phyloP scores from a whole-genome alignment of 2,113 vertebrate genomes.

The Sigmodon hispidus region DNA sequence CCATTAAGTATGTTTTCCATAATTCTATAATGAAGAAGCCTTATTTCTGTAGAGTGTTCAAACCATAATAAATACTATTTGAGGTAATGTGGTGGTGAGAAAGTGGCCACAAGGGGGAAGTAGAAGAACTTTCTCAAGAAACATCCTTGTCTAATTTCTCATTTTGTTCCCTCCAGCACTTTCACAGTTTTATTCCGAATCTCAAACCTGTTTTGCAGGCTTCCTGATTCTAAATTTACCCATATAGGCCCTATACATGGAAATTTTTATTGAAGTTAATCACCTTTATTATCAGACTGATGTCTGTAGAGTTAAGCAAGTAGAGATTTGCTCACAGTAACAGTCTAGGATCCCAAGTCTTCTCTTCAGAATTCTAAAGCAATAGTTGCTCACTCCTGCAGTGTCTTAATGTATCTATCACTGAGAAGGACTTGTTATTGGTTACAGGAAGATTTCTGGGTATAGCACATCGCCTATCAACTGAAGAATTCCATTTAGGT shows the following conservation, averaged over 20 bases:
- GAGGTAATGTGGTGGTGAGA: background rate
- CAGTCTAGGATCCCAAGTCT: background rate
- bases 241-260: background rate
- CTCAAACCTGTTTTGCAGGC: background rate
- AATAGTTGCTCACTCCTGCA: background rate
- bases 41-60: constrained; percentile 37
- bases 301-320: background rate
- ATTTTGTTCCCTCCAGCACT: background rate
- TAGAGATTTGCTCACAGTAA: background rate
- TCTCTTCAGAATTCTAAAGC: background rate
- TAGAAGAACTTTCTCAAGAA: constrained; percentile 66
- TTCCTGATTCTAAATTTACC: constrained; percentile 64
- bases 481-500: background rate
- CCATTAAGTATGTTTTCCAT: background rate
- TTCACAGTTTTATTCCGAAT: constrained; percentile 15
- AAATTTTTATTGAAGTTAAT: constrained; percentile 40
- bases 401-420: background rate
- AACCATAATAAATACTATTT: background rate
- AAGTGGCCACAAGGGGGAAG: constrained; percentile 74
- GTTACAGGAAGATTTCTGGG: background rate
- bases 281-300: constrained; percentile 22
- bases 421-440: background rate
- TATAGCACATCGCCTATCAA: background rate
- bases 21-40: background rate
- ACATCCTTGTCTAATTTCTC: constrained; percentile 59